Evolutionary conservation across 2,888 invertebrate genomes (phyloP).

Genomic region (Conistra vaccinii): DNA sequence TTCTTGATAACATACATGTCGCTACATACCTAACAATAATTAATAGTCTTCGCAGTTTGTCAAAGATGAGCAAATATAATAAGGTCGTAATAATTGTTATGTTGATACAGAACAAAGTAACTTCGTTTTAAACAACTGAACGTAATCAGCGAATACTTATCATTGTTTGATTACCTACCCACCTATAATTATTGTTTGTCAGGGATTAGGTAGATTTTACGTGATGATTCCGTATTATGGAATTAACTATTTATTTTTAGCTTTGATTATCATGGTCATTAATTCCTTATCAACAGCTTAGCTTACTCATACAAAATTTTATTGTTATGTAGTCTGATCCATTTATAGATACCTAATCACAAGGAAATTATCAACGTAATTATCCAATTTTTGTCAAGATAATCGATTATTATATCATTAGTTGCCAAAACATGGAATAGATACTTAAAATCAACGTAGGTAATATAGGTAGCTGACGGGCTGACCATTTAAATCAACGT

Average conservation of each 20-base stretch:
- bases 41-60: conserved; percentile 1
- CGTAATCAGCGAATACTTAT: background rate
- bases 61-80: conserved; percentile 9
- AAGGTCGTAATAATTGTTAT: background rate
- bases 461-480: too few species aligned
- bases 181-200: too few species aligned
- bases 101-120: background rate
- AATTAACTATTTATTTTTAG: background rate
- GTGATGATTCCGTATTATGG: background rate
- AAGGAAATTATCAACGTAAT: background rate
- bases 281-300: background rate
- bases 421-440: background rate
- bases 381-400: background rate
- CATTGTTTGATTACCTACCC: background rate
- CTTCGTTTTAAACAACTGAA: background rate
- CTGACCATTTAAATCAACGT: too few species aligned
- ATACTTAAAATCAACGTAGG: background rate
- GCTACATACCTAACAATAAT: background rate
- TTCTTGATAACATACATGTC: background rate
- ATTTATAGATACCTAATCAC: background rate
- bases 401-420: background rate
- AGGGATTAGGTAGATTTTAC: too few species aligned
- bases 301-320: background rate
- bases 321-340: background rate
- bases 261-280: background rate